Evolutionary conservation across 2,113 vertebrate species (phyloP).

Genomic region (Callopanchax toddi): DNA sequence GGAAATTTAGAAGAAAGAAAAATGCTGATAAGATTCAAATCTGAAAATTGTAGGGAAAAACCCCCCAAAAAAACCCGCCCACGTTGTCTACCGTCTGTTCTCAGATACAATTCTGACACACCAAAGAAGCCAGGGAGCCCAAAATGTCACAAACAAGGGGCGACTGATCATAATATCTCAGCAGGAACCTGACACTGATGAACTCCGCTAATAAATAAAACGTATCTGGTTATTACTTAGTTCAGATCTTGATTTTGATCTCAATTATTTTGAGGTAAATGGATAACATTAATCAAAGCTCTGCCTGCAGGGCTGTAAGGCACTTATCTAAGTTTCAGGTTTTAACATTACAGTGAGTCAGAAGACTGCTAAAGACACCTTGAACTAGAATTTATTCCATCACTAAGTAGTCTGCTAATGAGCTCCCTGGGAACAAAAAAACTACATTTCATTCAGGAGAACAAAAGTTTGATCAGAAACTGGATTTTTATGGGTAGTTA

Average conservation of each 20-base stretch:
- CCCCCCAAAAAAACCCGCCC: slow-evolving; percentile 6
- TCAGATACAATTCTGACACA: too few relatives aligned
- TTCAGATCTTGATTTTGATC: too few relatives aligned
- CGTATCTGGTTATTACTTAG: too few relatives aligned
- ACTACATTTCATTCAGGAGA: too few relatives aligned
- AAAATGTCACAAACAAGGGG: too few relatives aligned
- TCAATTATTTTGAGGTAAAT: background rate
- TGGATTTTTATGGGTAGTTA: background rate
- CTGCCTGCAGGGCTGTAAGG: slow-evolving; percentile 5
- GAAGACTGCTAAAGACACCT: background rate
- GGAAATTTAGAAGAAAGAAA: background rate
- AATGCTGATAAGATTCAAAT: background rate
- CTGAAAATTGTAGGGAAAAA: slow-evolving; percentile 16
- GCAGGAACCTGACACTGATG: too few relatives aligned
- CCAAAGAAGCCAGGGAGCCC: too few relatives aligned
- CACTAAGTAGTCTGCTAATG: background rate
- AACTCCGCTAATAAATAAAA: too few relatives aligned
- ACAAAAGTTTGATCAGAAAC: too few relatives aligned
- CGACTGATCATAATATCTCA: too few relatives aligned
- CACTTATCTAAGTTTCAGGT: slow-evolving; percentile 19
- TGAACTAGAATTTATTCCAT: slow-evolving; percentile 21
- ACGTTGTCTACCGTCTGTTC: slow-evolving; percentile 4
- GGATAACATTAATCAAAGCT: background rate
- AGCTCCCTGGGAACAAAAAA: too few relatives aligned
- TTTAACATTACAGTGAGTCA: slow-evolving; percentile 28